phyloP scores from a whole-genome alignment of 1,140 invertebrate genomes.

The Anthonomus grandis region DNA sequence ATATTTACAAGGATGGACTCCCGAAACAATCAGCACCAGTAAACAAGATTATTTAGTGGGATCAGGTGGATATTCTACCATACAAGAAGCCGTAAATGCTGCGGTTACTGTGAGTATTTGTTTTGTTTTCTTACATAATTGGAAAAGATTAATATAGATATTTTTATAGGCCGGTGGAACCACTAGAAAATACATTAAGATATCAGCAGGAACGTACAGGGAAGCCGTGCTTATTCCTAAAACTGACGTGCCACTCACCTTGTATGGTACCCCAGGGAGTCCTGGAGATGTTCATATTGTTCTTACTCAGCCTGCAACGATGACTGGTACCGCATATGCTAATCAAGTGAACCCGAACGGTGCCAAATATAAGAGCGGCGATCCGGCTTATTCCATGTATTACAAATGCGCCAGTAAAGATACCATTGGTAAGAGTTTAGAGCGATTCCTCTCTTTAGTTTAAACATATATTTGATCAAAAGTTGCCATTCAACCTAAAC shows the following conservation, averaged over 20 bases:
- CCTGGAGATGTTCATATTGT: conserved; percentile 11
- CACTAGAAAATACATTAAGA: conserved; percentile 10
- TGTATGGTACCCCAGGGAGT: conserved; percentile 2
- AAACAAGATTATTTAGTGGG: conserved; percentile 4
- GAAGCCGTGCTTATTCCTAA: conserved; percentile 1
- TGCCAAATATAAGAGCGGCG: conserved; percentile 1
- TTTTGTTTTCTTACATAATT: neutral
- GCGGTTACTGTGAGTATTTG: conserved; percentile 1
- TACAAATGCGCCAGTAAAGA: neutral
- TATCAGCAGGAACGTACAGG: neutral
- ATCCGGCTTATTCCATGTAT: conserved; percentile 18
- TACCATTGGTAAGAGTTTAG: conserved; percentile 4
- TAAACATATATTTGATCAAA: no score
- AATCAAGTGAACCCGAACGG: conserved; percentile 9
- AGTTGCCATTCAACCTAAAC: no score
- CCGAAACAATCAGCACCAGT: neutral
- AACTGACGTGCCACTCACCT: conserved; percentile 9
- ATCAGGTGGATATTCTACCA: neutral
- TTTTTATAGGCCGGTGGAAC: neutral
- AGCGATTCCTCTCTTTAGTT: neutral
- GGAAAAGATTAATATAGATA: neutral
- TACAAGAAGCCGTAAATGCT: conserved; percentile 9
- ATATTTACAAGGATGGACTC: conserved; percentile 4
- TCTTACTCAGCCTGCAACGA: neutral
- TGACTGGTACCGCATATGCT: conserved; percentile 2